Conservation (phyloP, 2,113 vertebrate species). For the Camarhynchus parvulus region DNA sequence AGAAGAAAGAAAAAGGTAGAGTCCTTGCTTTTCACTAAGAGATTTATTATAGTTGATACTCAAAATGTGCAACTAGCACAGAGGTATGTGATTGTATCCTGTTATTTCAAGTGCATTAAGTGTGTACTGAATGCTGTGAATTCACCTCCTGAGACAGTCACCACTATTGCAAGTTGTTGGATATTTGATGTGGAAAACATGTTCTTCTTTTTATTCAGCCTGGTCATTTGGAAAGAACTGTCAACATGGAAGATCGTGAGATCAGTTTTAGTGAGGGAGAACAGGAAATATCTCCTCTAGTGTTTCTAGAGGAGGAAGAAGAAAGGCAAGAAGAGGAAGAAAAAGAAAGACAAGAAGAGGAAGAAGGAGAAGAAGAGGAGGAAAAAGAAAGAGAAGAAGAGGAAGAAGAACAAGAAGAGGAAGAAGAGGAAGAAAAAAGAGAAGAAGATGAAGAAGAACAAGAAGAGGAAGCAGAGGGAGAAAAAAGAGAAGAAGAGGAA, state of each 20-base stretch:
- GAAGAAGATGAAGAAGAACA: background rate
- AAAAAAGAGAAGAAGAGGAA: fast-evolving
- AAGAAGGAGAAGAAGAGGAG: background rate
- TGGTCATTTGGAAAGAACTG: background rate
- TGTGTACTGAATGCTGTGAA: background rate
- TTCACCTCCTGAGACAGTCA: background rate
- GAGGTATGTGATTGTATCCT: background rate
- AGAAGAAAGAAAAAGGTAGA: background rate
- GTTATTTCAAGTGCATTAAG: background rate
- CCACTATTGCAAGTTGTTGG: background rate
- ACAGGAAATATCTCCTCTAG: background rate
- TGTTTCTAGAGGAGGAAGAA: background rate
- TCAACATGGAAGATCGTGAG: background rate
- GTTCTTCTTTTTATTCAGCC: background rate
- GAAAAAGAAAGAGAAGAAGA: background rate
- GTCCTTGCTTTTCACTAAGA: background rate
- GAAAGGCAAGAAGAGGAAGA: background rate
- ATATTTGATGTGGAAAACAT: background rate
- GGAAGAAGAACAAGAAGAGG: background rate
- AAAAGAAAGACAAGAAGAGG: background rate
- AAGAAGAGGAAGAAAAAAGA: fast-evolving
- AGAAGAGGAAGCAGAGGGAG: fast-evolving
- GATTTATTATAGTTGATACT: background rate
- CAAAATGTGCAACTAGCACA: background rate
- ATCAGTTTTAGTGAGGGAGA: background rate